Percentiles rank a stretch among this genome's conserved stretches.
Conservation (phyloP, 92 coral and sea anemone species). For the Chrysogorgia sp. region DNA sequence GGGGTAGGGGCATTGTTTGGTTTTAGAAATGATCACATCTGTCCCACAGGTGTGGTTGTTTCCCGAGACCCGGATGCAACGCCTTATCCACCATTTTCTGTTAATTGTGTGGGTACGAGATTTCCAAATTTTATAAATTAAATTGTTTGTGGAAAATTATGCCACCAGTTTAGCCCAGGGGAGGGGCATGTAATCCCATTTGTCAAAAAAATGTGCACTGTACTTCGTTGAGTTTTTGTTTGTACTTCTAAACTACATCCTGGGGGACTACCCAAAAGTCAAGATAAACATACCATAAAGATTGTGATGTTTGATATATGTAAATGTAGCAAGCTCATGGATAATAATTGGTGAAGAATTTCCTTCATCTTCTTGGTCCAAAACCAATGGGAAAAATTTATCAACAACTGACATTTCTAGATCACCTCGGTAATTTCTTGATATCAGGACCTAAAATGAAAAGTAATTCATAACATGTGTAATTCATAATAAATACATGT, state of each 20-base stretch:
- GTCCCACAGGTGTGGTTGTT: too few relatives aligned
- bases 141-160: not conserved
- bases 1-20: too few relatives aligned
- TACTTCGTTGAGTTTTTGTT: too few relatives aligned
- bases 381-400: slow-evolving; percentile 92
- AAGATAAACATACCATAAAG: slow-evolving; percentile 86
- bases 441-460: slow-evolving; percentile 77
- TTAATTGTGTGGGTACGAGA: too few relatives aligned
- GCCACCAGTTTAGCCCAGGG: too few relatives aligned
- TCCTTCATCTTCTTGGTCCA: slow-evolving; percentile 93
- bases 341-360: slow-evolving; percentile 92
- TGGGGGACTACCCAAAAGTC: not conserved
- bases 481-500: not conserved
- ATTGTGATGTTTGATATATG: slow-evolving; percentile 94
- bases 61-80: too few relatives aligned
- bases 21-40: too few relatives aligned
- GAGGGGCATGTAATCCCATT: too few relatives aligned
- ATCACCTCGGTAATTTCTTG: slow-evolving; percentile 97
- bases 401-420: slow-evolving; percentile 86
- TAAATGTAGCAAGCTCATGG: slow-evolving; percentile 90
- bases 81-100: too few relatives aligned
- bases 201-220: too few relatives aligned
- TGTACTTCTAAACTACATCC: too few relatives aligned
- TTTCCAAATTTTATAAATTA: too few relatives aligned
- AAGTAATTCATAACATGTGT: not conserved